Base-by-base conservation (phyloP, 2,888 invertebrate genomes). In the Laspeyria flexula region DNA sequence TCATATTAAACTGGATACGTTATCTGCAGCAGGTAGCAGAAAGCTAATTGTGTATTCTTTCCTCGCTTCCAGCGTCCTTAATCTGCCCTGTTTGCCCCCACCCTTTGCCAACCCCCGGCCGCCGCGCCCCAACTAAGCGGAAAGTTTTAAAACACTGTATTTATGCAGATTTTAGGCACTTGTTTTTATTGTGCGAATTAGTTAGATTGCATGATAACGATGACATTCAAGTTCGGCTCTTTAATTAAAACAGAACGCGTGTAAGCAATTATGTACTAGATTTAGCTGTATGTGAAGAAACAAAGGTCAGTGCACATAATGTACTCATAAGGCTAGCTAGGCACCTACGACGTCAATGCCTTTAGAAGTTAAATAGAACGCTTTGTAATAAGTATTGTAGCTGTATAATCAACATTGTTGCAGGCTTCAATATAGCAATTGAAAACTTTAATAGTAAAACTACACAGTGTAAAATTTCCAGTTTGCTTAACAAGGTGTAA, bases 21-120 rank as follows among this genome's bases (percentile, higher is more conserved):
- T 85, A 85, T 87, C 84, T 86, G 76, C 83, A 86, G 87, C 91
- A 91, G 91, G 91, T 92, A 91, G 89, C 81, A 79, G 81, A 81
- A 78, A 88, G 85, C 92, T 92, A 92, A 92, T 92, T 92, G 88
- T 90, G 92, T 92, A 92, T 92, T 92, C 92, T 91, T 92, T 91
- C 88, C 90, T 89, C 89, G 91, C 86, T 85, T 82, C 79, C 76
- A 79, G 81, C 85, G 85, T 88, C 88, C 90, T 90, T 91, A 91
- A 91, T 91, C 90, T 89, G 84, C 85, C 86, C 85, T 81, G 81
- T 78, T 79, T 75, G 65, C 77, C 77, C 77, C 81, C 79, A 67
- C 80, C 80, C 77, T 64, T 60, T 56, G 52, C 65, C 72, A 71
- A 77, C 78, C 79, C 74, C 72, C 67, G 62, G 60, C 61, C 60